Base-by-base conservation (phyloP, 2,888 invertebrate genomes). In the Didymodactylos carnosus region DNA sequence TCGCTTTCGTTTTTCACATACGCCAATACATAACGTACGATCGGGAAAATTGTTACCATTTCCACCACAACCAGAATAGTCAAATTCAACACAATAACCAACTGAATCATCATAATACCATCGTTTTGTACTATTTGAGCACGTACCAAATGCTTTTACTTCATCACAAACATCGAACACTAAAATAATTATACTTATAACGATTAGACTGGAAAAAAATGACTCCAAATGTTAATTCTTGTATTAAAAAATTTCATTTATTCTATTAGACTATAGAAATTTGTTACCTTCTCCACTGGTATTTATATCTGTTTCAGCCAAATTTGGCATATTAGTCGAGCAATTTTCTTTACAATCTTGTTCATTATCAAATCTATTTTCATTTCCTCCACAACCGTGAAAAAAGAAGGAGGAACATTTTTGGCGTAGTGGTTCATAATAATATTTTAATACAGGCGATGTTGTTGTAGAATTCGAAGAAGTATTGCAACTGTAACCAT, bases 371-470 rank as follows among this genome's bases (percentile, higher is more conserved):
- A 77, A 77, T 40, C 46, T 70, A 53, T 77, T 77, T 2, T 69
- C 71, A 53, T 77, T 77, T 19, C 77, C 77, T 23, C 71, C 49
- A 49, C 77, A 77, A 6, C 77, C 77, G 49, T 41, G 41, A 69
- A 76, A 77, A 19, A 71, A 29, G 72, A 77, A 77, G 27, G 53
- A 69, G 16, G 27, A 35, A 53, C 77, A 77, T 25, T 73, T 69
- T 23, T 73, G 41, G 14, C 62, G 14, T 39, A 53, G 39, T n/a
- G 43, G 19, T 40, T 77, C 75, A 72, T 72, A 76, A 43, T 69
- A 76, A 62, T 69, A 76, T 51, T 75, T 71, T n/a, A 62, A 19
- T n/a, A 62, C 8, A 2, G 62, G 35, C 2, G 19, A 35, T 35
- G n/a, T 19, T 62, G 62, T 62, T 40, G n/a, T n/a, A n/a, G n/a